Percentiles rank a stretch among this genome's conserved stretches.
phyloP scores from a whole-genome alignment of 2,113 vertebrate species.

The Gopherus evgoodei region DNA sequence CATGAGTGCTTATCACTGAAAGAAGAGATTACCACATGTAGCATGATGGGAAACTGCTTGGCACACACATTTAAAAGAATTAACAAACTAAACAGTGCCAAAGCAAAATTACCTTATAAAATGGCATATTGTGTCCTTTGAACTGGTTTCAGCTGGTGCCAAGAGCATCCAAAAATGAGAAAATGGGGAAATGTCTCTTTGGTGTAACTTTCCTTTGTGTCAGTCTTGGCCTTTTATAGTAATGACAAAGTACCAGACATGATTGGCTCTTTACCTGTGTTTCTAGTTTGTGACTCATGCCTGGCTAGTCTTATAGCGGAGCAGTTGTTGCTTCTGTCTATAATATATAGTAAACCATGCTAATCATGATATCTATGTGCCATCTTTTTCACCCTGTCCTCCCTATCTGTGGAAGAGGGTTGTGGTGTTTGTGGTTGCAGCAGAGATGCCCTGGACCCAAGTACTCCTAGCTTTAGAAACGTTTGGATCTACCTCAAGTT shows the following conservation, averaged over 20 bases:
- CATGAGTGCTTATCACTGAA: slow-evolving; percentile 30
- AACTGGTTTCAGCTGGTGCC: slow-evolving; percentile 22
- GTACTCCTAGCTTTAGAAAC: neutral
- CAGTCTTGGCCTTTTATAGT: neutral
- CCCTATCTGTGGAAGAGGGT: neutral
- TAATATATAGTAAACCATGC: neutral
- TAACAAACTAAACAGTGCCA: slow-evolving; percentile 60
- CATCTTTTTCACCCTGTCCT: neutral
- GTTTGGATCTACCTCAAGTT: neutral
- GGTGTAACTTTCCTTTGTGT: slow-evolving; percentile 24
- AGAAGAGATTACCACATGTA: slow-evolving; percentile 40
- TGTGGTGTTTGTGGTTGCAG: neutral
- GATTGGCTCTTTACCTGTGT: slow-evolving; percentile 30
- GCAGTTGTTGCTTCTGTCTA: slow-evolving; percentile 20
- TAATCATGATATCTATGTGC: neutral
- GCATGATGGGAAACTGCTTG: slow-evolving; percentile 48
- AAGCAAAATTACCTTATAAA: slow-evolving; percentile 56
- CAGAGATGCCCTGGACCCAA: neutral
- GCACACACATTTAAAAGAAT: slow-evolving; percentile 51
- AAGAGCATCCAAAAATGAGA: slow-evolving; percentile 22
- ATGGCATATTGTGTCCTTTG: slow-evolving; percentile 44
- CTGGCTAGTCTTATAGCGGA: slow-evolving; percentile 7
- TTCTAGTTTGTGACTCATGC: slow-evolving; percentile 63
- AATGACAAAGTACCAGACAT: neutral
- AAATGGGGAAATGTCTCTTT: neutral